Evolutionary conservation across 2,888 invertebrate genomes (phyloP).

Genomic region (Mesochorus sp.): DNA sequence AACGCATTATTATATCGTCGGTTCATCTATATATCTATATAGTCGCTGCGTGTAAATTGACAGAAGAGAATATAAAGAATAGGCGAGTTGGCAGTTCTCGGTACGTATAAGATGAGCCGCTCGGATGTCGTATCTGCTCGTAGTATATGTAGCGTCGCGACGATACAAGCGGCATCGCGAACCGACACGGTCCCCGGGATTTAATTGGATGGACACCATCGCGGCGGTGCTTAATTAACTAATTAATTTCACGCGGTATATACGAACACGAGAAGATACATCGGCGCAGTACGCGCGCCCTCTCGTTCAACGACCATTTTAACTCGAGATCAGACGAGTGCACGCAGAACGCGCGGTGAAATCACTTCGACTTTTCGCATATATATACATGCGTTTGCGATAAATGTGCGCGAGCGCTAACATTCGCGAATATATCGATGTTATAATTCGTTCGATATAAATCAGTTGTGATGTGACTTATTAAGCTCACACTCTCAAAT

Average conservation of each 20-base stretch:
- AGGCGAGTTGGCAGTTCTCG: conserved; percentile 63
- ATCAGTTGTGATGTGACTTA: conserved; percentile 12
- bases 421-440: conserved; percentile 21
- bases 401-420: conserved; percentile 20
- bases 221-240: conserved; percentile 79
- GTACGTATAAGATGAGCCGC: conserved; percentile 67
- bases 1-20: too few relatives aligned
- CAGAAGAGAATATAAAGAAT: conserved; percentile 16
- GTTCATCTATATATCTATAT: background rate
- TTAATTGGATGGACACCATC: conserved; percentile 80
- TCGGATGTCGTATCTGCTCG: conserved; percentile 73
- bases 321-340: conserved; percentile 4
- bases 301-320: conserved; percentile 48
- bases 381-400: too few relatives aligned
- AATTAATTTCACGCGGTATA: conserved; percentile 79
- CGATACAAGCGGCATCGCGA: conserved; percentile 49
- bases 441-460: conserved; percentile 38
- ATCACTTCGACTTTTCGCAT: conserved; percentile 41
- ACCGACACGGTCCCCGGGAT: conserved; percentile 70
- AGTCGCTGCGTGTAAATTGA: conserved; percentile 12
- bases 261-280: conserved; percentile 70
- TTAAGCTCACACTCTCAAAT: conserved; percentile 4
- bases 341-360: conserved; percentile 19
- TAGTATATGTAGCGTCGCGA: conserved; percentile 40
- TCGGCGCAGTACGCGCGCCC: too few relatives aligned